Evolutionary conservation across 2,113 vertebrate species (phyloP), one percentile per base, ranked within the genome.

Genomic region (Camelus bactrianus): DNA sequence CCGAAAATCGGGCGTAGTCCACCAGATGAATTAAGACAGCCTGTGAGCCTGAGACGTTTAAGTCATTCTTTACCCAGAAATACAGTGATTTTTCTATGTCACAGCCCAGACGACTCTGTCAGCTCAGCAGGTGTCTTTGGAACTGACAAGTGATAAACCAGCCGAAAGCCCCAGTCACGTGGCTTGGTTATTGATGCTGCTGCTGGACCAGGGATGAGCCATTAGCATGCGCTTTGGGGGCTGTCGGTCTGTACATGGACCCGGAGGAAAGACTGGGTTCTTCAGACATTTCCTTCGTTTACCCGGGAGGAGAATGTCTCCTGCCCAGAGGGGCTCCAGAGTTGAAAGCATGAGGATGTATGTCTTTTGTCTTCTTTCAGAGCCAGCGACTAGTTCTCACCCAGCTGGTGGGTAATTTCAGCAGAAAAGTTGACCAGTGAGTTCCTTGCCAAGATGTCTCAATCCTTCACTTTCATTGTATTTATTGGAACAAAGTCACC

Each of bases 101-200:
- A 3, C 70, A 30, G 54, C 8, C 5, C 69, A 9, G 24, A 94
- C 14, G 30, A 70, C 94, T 70, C 70, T 79, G 58, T 93, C 96
- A 94, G 50, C 76, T 85, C 72, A 58, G 94, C 20, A 14, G 82
- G 42, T 52, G 2, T 94, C 42, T 72, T 77, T 73, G 28, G 2
- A 54, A 56, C 73, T 97, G 91, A 95, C 42, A 97, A 16, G 89
- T 89, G 95, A 93, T 1, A 79, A 64, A n/a, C 46, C 9, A 28
- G 52, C n/a, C 93, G 58, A 83, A 77, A 93, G 79, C 16, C 19
- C 46, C 12, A 72, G 93, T 26, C 32, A 64, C 14, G 1, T 35
- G 83, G 54, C 32, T 80, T n/a, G 62, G 5, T 30, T 89, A 56
- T 75, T 64, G 32, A 46, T 76, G 70, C 38, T 60, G 58, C 64